Percentiles rank a stretch among this genome's conserved stretches.
These are phyloP conservation scores for Pyrocoelia pectoralis DNA, from an alignment of 2,888 invertebrate genomes.

Conservation along the genomic window DNA sequence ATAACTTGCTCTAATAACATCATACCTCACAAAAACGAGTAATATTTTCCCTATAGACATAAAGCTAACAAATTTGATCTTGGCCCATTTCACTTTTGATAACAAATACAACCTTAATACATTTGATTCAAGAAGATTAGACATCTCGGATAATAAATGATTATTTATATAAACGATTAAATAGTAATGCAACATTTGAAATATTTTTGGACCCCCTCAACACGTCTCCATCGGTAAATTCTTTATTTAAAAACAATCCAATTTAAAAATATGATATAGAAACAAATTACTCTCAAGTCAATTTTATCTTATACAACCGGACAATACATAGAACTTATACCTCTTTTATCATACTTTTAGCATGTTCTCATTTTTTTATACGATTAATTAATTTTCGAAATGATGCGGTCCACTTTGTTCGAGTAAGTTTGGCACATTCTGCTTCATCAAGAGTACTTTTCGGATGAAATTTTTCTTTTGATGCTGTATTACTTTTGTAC, in stretches of 20 bases:
- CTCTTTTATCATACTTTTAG: not conserved
- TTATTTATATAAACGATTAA: too few species aligned
- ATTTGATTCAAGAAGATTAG: too few species aligned
- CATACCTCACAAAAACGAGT: too few species aligned
- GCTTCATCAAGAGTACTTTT: constrained; percentile 55
- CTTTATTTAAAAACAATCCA: too few species aligned
- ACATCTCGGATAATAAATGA: too few species aligned
- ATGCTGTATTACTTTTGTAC: constrained; percentile 58
- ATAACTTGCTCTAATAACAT: not conserved
- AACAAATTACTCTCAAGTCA: not conserved
- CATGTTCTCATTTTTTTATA: constrained; percentile 53
- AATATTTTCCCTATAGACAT: too few species aligned
- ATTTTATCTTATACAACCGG: not conserved
- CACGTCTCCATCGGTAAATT: too few species aligned
- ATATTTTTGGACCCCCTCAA: constrained; percentile 3
- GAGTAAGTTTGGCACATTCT: constrained; percentile 60
- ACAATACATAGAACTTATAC: not conserved
- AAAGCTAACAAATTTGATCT: too few species aligned
- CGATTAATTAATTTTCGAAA: constrained; percentile 65
- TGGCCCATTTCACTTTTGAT: too few species aligned
- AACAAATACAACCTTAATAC: too few species aligned
- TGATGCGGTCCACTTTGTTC: constrained; percentile 69
- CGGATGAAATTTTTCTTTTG: constrained; percentile 57
- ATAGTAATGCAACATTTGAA: not conserved
- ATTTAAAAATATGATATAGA: not conserved